Base-by-base conservation (phyloP, 2,888 invertebrate species). In the Polymixis lichenea region DNA sequence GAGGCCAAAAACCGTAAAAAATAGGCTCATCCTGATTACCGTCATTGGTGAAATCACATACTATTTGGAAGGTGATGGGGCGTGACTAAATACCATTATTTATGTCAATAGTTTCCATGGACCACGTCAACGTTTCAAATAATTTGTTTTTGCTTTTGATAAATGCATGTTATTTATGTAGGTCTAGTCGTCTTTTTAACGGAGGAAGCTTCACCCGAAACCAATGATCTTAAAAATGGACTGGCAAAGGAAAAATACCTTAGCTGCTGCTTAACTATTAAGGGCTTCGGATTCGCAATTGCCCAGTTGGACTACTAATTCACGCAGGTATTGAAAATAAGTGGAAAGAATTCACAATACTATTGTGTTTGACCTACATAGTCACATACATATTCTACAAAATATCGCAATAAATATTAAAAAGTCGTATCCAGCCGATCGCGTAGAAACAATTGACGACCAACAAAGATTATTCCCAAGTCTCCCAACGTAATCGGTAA, bases 401-500 rank as follows among this genome's bases (percentile, higher is more conserved):
- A 22, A n/a, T 11, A 13, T 49, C 19, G 2, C 17, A 17, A 25
- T 28, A 49, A 49, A 64, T 60, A 60, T 65, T 19, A 43, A 32
- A 76, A 51, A 55, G 28, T 32, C 25, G 11, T 55, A 15, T 15
- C 38, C 32, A 5, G n/a, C 46, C 5, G 11, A 72, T 58, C 9
- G 8, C 19, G 17, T 38, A 8, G 4, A 72, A 43, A 51, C 80
- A 72, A 60, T 68, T 13, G 43, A 43, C 22, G 28, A 51, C 19
- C 51, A 64, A 49, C 32, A 22, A 46, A 66, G 66, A 49, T 68
- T 22, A 64, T 38, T 38, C 38, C 38, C 38, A 38, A 38, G 6
- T 38, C 15, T 8, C 6, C 22, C 25, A 46, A 51, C 38, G 65
- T 80, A 75, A 80, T 75, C 71, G 69, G 49, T 55, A 69, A 75